Base-by-base conservation (phyloP, 2,797 vertebrate species). In the Neostethus bicornis region DNA sequence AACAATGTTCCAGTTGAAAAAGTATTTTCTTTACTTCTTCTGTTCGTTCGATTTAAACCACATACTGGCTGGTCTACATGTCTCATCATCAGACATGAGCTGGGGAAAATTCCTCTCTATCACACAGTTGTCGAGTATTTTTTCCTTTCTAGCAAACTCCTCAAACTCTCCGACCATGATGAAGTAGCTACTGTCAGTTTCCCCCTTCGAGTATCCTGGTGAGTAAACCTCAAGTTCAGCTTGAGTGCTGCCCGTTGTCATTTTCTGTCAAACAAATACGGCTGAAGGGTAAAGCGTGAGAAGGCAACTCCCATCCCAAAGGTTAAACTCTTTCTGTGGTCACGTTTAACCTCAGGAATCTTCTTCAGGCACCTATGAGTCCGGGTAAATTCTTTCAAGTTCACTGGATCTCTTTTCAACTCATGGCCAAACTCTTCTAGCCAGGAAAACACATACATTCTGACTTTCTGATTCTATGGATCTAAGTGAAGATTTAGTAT, bases 301-400 rank as follows among this genome's bases (percentile, higher is more conserved):
- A 52, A 29, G 35, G 57, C 53, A 13, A 34, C 55, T 52, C 65
- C 57, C 65, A 51, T 70, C 63, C 17, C 6, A 75, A 88, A 87
- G 84, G 78, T 87, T 85, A 83, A 66, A 68, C 73, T 82, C 68
- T 73, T 75, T 83, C 77, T 65, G 80, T 77, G 61, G 82, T 82
- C 75, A 79, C 66, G 62, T 70, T 14, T 54, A 73, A 67, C 39
- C 70, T 70, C 67, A 62, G 66, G 11, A 6, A 65, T 64, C 56
- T 45, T 77, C 68, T 62, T 67, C 42, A 9, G 68, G 70, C 73
- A 65, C 62, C 60, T 50, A 57, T 51, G 56, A 71, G 75, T 39
- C 61, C 53, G 68, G 72, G 73, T 72, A 56, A 75, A 65, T 3
- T 20, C 73, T 57, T 73, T 72, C 75, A 70, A 39, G 45, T 81